Conservation (phyloP, 2,113 vertebrate species). For the Geococcyx californianus region DNA sequence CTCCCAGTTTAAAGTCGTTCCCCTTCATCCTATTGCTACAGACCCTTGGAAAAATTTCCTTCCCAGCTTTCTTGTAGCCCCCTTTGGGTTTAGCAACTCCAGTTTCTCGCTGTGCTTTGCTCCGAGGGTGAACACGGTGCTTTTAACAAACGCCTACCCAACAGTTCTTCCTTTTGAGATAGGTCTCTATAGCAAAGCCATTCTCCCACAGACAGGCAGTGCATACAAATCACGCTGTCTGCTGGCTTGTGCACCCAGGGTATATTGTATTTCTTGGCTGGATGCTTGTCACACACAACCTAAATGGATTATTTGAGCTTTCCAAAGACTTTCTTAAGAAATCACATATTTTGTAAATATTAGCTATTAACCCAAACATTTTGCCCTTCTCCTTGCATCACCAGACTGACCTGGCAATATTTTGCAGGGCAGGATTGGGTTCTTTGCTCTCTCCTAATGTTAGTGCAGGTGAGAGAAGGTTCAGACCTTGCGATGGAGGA, state of each 20-base stretch:
- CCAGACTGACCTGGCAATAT: fast-evolving
- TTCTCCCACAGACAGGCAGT: not conserved
- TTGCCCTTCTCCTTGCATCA: not conserved
- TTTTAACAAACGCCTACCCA: not conserved
- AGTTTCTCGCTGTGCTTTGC: fast-evolving
- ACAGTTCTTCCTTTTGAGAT: not conserved
- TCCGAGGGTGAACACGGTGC: not conserved
- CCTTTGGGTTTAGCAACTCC: not conserved
- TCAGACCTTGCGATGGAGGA: not conserved
- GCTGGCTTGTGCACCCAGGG: not conserved
- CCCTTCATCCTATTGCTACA: too few relatives aligned
- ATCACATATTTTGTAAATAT: not conserved
- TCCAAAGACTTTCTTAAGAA: not conserved
- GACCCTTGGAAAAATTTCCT: too few relatives aligned
- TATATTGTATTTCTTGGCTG: not conserved
- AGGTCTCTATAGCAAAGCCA: not conserved
- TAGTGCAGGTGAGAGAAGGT: not conserved
- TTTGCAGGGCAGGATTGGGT: not conserved
- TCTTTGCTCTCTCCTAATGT: not conserved
- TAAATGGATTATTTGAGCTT: not conserved
- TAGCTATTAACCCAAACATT: not conserved
- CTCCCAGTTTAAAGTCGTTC: too few relatives aligned
- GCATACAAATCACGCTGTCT: not conserved
- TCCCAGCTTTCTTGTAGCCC: too few relatives aligned
- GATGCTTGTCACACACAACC: not conserved